Conservation (phyloP, 2,797 vertebrate genomes). For the Denticeps clupeoides region DNA sequence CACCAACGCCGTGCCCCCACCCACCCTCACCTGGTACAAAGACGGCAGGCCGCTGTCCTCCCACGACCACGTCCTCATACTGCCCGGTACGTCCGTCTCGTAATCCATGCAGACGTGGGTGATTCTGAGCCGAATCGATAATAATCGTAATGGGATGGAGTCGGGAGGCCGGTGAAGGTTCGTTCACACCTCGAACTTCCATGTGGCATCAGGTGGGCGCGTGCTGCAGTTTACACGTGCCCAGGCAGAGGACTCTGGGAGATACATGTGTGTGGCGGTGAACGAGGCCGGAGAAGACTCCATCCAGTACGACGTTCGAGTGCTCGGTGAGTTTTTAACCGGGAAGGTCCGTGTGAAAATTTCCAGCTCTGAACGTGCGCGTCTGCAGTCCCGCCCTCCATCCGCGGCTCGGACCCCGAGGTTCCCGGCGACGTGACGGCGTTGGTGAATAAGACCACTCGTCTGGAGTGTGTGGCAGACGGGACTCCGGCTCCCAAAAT, state of each 20-base stretch:
- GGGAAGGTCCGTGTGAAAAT: neutral
- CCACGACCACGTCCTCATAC: conserved; percentile 72
- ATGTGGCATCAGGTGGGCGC: conserved; percentile 65
- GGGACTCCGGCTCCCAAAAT: conserved; percentile 75
- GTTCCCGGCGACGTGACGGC: conserved; percentile 73
- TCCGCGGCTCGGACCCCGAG: conserved; percentile 60
- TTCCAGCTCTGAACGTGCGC: neutral
- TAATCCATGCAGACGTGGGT: neutral
- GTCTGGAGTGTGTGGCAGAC: conserved; percentile 69
- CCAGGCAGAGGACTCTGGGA: conserved; percentile 70
- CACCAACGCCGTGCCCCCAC: conserved; percentile 85
- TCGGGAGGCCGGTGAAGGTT: neutral
- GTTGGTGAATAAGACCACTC: conserved; percentile 58
- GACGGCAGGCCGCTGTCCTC: conserved; percentile 71
- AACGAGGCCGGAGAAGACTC: conserved; percentile 95
- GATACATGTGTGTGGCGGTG: conserved; percentile 78
- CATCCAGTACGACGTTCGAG: conserved; percentile 75
- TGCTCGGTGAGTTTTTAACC: conserved; percentile 70
- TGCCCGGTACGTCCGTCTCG: conserved; percentile 67
- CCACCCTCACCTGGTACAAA: conserved; percentile 89
- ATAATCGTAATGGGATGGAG: too few relatives aligned
- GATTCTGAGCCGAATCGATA: neutral
- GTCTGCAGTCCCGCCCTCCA: conserved; percentile 74
- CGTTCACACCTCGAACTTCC: too few relatives aligned
- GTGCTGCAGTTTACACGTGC: conserved; percentile 79